A percentile compares a stretch with the other conserved stretches of the same genome.
Conservation (phyloP, 2,797 vertebrate species). For the Pitangus sulphuratus region DNA sequence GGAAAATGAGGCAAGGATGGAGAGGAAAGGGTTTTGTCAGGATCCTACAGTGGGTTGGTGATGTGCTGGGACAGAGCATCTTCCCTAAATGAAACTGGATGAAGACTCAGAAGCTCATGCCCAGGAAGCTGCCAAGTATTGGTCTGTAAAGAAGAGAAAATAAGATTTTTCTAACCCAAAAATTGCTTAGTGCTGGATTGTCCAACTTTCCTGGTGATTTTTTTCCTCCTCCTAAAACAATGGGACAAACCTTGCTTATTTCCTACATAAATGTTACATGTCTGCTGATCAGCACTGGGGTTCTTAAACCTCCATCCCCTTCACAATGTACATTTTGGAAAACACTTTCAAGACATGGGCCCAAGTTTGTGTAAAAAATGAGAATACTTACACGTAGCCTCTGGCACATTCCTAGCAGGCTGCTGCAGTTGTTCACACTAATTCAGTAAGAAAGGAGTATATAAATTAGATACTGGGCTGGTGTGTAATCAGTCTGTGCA, state of each 20-base stretch:
- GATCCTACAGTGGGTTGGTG: neutral
- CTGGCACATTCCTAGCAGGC: neutral
- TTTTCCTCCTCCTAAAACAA: neutral
- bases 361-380: neutral
- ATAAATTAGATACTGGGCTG: neutral
- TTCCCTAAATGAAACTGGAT: neutral
- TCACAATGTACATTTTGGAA: neutral
- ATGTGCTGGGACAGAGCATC: neutral
- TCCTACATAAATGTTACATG: neutral
- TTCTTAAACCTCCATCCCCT: neutral
- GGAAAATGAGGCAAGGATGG: neutral
- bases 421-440: constrained; percentile 11
- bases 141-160: neutral
- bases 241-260: fast-evolving
- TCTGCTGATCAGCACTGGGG: neutral
- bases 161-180: neutral
- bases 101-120: neutral
- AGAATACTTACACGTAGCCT: neutral
- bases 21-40: fast-evolving
- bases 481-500: neutral
- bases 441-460: neutral
- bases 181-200: neutral
- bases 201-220: neutral
- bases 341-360: neutral
- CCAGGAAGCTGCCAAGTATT: neutral